Percentiles rank a stretch among this genome's conserved stretches.
phyloP scores from a whole-genome alignment of 2,888 invertebrate species.

The Helicoverpa assulta region DNA sequence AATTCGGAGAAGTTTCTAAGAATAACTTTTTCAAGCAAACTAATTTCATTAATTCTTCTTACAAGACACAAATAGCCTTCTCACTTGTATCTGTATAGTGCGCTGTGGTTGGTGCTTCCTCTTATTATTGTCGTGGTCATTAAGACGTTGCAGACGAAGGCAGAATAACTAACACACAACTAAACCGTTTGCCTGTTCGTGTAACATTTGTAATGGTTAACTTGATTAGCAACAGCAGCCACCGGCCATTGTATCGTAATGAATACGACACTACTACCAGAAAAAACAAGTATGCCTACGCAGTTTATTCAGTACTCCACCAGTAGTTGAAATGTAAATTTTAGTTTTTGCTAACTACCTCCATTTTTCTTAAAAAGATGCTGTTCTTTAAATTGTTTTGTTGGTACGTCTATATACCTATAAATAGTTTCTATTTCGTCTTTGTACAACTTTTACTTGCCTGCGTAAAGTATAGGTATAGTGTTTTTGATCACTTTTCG shows the following conservation, averaged over 20 bases:
- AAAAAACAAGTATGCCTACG: neutral
- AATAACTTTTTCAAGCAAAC: neutral
- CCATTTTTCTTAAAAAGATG: no score
- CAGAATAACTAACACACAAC: conserved; percentile 31
- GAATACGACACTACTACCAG: neutral
- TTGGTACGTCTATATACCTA: no score
- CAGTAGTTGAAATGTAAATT: no score
- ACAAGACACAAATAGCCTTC: conserved; percentile 1
- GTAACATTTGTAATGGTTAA: conserved; percentile 2
- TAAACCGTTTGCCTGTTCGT: conserved; percentile 13
- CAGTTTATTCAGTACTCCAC: no score
- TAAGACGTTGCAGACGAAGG: conserved; percentile 20
- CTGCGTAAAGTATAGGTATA: no score
- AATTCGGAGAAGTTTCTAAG: neutral
- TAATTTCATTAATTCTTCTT: no score
- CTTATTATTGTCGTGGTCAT: conserved; percentile 31
- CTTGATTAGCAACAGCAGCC: conserved; percentile 15
- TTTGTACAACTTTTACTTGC: neutral
- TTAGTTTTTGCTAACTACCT: no score
- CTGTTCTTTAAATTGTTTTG: no score
- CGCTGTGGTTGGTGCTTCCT: conserved; percentile 2
- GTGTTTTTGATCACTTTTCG: neutral
- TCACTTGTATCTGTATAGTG: neutral
- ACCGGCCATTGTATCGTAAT: neutral
- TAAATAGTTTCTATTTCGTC: neutral